Base-by-base conservation (phyloP, 2,888 invertebrate genomes). In the Cataglyphis altisquamis region DNA sequence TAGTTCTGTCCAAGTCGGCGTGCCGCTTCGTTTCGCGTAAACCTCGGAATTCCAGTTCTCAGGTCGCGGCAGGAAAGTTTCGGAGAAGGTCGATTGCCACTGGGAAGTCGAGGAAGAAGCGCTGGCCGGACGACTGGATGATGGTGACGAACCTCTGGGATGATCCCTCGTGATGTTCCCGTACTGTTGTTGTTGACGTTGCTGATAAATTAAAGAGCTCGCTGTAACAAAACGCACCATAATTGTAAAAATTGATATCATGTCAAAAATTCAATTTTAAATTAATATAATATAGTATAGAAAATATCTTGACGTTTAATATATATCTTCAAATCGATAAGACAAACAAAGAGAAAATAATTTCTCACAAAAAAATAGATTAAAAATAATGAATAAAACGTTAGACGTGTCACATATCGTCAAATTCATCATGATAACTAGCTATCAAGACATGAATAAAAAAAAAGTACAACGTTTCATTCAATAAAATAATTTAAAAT, bases 1-100 rank as follows among this genome's bases (percentile, higher is more conserved):
- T 1, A 94, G 82, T 41, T 94, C 94, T 1, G 94, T 93, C 93
- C 94, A 94, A 6, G 94, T 92, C 15, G 94, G 93, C 10, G 93
- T 93, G 1, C 78, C 86, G 82, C 93, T 93, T 55, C 92, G 90
- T 78, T 92, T 93, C 18, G 90, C 87, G 36, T 93, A 92, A 57
- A 84, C 75, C 0, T 89, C 88, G 29, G 90, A 77, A 32, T 85
- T 90, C 93, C 93, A 93, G n/a, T 84, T 88, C 57, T 94, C 93
- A 39, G 91, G 91, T 25, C 73, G 90, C 25, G 70, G 77, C 9
- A 86, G 91, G 89, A 78, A 89, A 25, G 74, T 86, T 55, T 85
- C 91, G 80, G 82, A 82, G 9, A 88, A 84, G 4, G 86, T 73
- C 25, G 91, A 86, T 2, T 90, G 91, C 93, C 93, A 93, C 62